Base-by-base conservation (phyloP, 2,888 invertebrate species). In the Pseudococcus jackbeardsleyi region DNA sequence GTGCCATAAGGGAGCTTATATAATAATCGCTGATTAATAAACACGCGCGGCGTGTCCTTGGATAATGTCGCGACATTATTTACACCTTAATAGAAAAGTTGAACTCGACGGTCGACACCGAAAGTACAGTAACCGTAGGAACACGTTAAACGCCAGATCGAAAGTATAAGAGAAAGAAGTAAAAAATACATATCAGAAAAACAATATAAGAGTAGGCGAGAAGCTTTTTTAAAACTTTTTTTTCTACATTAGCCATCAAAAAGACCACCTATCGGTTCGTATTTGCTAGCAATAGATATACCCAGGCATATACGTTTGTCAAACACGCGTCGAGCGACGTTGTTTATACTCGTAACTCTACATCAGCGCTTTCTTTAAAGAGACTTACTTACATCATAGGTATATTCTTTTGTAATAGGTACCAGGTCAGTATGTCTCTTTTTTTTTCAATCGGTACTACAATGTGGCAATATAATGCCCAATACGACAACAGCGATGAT, bases 11-110 rank as follows among this genome's bases (percentile, higher is more conserved):
- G 64, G 64, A 64, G 19, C 64, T 64, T 64, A 64, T 64, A 64
- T 64, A 64, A 64, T 64, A 50, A 50, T 50, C 7, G 19, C 22
- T 22, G 19, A 64, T 64, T 64, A 22, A 64, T 64, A 64, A 64
- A 64, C 64, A 64, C 64, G 64, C 64, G 64, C 11, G 17, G 50
- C 64, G 19, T 22, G 64, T 64, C 64, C 64, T 64, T 64, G 64
- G 22, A 64, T 64, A 64, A 64, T 64, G 64, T 64, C 64, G 64
- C 64, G 64, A 64, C 64, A 64, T 64, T 64, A 64, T 64, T 64
- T 64, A 64, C 64, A 64, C 64, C 64, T 64, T 64, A 64, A 64
- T 64, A 64, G 64, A 64, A 64, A 64, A 64, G 64, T 64, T 64
- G 64, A 64, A 64, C 64, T 33, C 26, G 26, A 33, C 26, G 26